Percentiles rank a stretch among this genome's conserved stretches.
phyloP scores from a whole-genome alignment of 2,113 vertebrate species.

The Mystacornis crossleyi region DNA sequence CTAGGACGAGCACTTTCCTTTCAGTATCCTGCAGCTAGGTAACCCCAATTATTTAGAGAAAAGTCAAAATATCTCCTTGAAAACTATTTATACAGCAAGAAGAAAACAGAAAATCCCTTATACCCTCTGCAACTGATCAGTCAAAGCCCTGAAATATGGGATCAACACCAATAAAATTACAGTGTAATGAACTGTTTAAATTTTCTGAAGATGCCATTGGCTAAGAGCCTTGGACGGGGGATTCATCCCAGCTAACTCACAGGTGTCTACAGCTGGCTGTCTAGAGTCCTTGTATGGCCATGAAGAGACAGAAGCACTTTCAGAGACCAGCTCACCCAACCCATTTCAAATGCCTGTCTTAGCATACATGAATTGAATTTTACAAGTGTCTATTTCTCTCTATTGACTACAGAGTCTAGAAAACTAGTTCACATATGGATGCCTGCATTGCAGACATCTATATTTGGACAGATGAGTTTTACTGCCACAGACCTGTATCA shows the following conservation, averaged over 20 bases:
- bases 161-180: background rate
- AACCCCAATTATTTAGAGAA: background rate
- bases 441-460: constrained; percentile 64
- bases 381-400: background rate
- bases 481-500: constrained; percentile 21
- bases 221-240: background rate
- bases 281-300: background rate
- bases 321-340: background rate
- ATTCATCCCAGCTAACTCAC: background rate
- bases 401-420: background rate
- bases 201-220: background rate
- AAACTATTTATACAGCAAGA: background rate
- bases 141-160: background rate
- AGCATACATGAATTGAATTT: background rate
- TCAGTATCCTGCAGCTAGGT: background rate
- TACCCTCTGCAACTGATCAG: background rate
- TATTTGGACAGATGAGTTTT: constrained; percentile 58
- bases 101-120: background rate
- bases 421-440: constrained; percentile 37
- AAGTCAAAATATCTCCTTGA: background rate
- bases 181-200: background rate
- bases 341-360: background rate
- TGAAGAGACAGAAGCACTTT: background rate
- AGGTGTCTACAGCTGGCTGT: background rate
- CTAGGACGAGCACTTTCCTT: background rate